phyloP scores from a whole-genome alignment of 2,888 invertebrate species.

The Chelonus formosanus region DNA sequence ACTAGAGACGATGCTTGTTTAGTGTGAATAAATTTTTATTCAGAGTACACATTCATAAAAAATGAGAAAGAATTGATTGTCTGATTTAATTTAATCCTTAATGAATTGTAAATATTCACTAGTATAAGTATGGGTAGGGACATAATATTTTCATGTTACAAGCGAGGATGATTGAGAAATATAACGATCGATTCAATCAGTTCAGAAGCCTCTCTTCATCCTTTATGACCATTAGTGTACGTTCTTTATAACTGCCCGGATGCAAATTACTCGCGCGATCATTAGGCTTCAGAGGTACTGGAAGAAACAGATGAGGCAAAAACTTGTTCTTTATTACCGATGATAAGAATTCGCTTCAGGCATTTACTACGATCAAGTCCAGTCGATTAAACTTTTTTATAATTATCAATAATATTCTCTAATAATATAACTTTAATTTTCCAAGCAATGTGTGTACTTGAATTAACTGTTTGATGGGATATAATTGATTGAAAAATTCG shows the following conservation, averaged over 20 bases:
- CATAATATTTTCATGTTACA: conserved; percentile 11
- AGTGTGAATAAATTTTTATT: background rate
- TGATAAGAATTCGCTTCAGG: conserved; percentile 19
- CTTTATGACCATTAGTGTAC: conserved; percentile 38
- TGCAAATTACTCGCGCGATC: conserved; percentile 40
- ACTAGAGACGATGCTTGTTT: background rate
- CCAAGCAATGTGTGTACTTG: no score
- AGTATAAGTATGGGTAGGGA: background rate
- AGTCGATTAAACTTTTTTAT: conserved; percentile 12
- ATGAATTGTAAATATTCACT: background rate
- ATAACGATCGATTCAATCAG: conserved; percentile 43
- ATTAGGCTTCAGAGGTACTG: conserved; percentile 36
- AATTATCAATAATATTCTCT: conserved; percentile 5
- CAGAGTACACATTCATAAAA: background rate
- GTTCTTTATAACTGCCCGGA: conserved; percentile 37
- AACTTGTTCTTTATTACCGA: conserved; percentile 40
- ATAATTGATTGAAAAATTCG: conserved; percentile 1
- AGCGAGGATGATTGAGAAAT: conserved; percentile 39
- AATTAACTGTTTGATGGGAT: background rate
- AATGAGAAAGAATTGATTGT: no score
- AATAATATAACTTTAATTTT: background rate
- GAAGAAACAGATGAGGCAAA: conserved; percentile 40
- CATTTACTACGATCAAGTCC: background rate
- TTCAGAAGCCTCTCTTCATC: conserved; percentile 33
- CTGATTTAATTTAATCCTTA: background rate